Evolutionary conservation across 2,797 vertebrate genomes (phyloP).

Genomic region (Gymnodraco acuticeps): DNA sequence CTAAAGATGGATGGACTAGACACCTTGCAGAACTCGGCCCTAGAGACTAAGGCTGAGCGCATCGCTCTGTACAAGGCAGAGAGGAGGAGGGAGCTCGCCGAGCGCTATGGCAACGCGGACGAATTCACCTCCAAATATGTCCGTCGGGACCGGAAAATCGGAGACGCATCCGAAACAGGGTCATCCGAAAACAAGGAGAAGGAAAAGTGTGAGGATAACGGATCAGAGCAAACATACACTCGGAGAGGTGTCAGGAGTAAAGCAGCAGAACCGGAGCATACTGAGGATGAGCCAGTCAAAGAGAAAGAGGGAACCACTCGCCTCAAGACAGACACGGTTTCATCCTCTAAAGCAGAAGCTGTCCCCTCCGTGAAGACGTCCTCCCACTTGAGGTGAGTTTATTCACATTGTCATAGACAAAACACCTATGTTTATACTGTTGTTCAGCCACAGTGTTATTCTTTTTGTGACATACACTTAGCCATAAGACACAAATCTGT

Average conservation of each 20-base stretch:
- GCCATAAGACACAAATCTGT: conserved; percentile 28
- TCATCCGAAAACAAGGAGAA: conserved; percentile 54
- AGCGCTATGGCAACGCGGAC: conserved; percentile 84
- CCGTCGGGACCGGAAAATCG: conserved; percentile 74
- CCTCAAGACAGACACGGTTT: conserved; percentile 24
- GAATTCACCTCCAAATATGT: conserved; percentile 82
- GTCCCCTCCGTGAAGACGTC: conserved; percentile 38
- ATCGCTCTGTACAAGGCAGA: conserved; percentile 89
- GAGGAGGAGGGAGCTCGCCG: conserved; percentile 84
- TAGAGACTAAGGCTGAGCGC: conserved; percentile 87
- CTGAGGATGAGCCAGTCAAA: conserved; percentile 28
- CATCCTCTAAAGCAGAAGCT: conserved; percentile 39
- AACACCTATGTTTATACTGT: conserved; percentile 11
- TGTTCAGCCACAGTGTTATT: conserved; percentile 6
- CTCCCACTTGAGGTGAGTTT: conserved; percentile 71
- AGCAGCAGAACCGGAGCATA: conserved; percentile 36
- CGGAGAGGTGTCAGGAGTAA: conserved; percentile 63
- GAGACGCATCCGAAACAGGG: conserved; percentile 56
- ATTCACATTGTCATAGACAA: conserved; percentile 2
- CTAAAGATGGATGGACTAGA: conserved; percentile 81
- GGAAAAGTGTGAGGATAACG: conserved; percentile 59
- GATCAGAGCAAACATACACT: conserved; percentile 44
- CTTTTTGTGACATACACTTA: conserved; percentile 11
- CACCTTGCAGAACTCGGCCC: conserved; percentile 78
- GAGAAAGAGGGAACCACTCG: conserved; percentile 28